A percentile compares a stretch with the other conserved stretches of the same genome.
phyloP scores from a whole-genome alignment of 1,140 invertebrate species.

The Drosophila oshimai region DNA sequence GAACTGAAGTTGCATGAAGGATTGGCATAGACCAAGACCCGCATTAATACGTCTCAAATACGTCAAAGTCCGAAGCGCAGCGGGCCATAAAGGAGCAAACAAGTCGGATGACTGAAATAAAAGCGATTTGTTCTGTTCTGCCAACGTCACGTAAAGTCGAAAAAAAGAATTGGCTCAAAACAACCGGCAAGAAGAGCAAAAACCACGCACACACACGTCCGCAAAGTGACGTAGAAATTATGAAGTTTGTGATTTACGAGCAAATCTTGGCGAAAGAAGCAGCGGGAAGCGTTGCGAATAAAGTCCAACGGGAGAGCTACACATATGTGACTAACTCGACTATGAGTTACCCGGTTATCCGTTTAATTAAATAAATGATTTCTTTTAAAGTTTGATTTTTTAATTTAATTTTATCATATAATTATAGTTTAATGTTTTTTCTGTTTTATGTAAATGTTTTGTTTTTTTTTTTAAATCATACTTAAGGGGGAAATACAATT shows the following conservation, averaged over 20 bases:
- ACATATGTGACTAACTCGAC: background rate
- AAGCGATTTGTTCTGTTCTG: constrained; percentile 54
- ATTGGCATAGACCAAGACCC: constrained; percentile 4
- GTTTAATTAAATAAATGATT: background rate
- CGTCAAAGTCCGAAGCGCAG: constrained; percentile 59
- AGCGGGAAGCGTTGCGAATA: constrained; percentile 5
- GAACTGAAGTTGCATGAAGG: constrained; percentile 1
- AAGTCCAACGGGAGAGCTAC: background rate
- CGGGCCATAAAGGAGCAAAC: constrained; percentile 57
- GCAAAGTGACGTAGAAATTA: constrained; percentile 74
- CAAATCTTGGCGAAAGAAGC: constrained; percentile 23
- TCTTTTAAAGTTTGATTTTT: too few species aligned
- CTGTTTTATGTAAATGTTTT: too few species aligned
- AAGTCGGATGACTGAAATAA: constrained; percentile 37
- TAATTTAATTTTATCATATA: too few species aligned
- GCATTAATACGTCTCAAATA: constrained; percentile 33
- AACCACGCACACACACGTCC: constrained; percentile 37
- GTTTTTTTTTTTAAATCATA: too few species aligned
- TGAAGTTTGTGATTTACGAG: constrained; percentile 75
- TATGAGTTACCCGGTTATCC: background rate
- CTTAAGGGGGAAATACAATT: too few species aligned
- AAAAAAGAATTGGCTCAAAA: constrained; percentile 38
- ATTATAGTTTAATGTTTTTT: too few species aligned
- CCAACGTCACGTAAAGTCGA: constrained; percentile 65
- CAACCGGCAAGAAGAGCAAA: constrained; percentile 12